A percentile compares a stretch with the other conserved stretches of the same genome.
Conservation (phyloP, 2,888 invertebrate species). For the Apoderus coryli region DNA sequence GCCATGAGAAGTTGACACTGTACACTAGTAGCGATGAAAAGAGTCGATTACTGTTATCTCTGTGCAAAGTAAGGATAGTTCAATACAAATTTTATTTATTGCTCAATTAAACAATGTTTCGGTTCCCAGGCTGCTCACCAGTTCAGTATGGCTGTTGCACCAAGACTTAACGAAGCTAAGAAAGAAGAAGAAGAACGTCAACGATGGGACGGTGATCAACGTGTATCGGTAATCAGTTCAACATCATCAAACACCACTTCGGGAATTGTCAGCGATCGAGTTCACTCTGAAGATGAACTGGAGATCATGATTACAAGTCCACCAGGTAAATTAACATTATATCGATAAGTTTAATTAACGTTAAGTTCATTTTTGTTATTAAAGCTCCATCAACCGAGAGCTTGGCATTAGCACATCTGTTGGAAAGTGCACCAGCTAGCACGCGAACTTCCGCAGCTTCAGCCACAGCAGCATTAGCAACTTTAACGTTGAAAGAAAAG, state of each 20-base stretch:
- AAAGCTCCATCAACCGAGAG: constrained; percentile 82
- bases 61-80: too few species aligned
- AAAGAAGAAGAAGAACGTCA: constrained; percentile 67
- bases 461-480: constrained; percentile 32
- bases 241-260: constrained; percentile 96
- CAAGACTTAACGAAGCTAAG: constrained; percentile 67
- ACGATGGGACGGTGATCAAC: constrained; percentile 31
- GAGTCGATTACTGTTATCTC: constrained; percentile 61
- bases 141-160: constrained; percentile 86
- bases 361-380: too few species aligned
- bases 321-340: constrained; percentile 32
- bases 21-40: constrained; percentile 89
- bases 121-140: constrained; percentile 94
- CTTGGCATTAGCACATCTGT: constrained; percentile 60
- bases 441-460: constrained; percentile 40
- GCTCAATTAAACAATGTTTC: too few species aligned
- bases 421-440: constrained; percentile 48
- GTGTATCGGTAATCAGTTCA: constrained; percentile 50
- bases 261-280: constrained; percentile 89
- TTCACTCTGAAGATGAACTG: constrained; percentile 83
- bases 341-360: constrained; percentile 41
- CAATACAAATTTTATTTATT: too few species aligned
- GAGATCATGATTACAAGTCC: constrained; percentile 76
- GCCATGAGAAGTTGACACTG: constrained; percentile 74
- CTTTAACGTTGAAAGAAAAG: constrained; percentile 30